phyloP scores from a whole-genome alignment of 2,113 vertebrate genomes.

The Percopsis transmontana region DNA sequence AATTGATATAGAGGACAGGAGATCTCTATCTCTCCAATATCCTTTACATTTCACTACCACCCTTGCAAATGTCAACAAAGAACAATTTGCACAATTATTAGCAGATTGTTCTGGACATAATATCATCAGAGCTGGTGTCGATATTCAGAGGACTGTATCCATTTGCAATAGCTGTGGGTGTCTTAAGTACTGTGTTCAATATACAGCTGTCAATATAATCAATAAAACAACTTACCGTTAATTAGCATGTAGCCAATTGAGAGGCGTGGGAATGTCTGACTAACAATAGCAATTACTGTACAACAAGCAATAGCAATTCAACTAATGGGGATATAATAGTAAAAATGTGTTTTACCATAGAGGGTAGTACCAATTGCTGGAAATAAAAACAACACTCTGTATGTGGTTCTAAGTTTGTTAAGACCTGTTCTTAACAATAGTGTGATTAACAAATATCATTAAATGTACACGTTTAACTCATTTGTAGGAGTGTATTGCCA shows the following conservation, averaged over 20 bases:
- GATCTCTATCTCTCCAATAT: no score
- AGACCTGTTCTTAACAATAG: no score
- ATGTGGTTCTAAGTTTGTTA: no score
- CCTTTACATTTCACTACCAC: no score
- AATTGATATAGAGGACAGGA: no score
- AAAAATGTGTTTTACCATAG: neutral
- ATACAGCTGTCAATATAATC: constrained; percentile 73
- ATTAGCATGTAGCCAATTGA: constrained; percentile 54
- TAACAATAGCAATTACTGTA: constrained; percentile 31
- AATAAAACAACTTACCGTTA: constrained; percentile 70
- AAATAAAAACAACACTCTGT: neutral
- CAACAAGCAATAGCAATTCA: constrained; percentile 11
- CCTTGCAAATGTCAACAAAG: no score
- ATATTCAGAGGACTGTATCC: constrained; percentile 63
- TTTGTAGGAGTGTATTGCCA: no score
- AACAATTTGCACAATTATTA: no score
- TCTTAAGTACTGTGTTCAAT: constrained; percentile 71
- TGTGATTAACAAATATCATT: no score
- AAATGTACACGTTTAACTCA: no score
- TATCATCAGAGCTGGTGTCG: constrained; percentile 29
- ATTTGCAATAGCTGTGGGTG: constrained; percentile 50
- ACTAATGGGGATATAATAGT: neutral
- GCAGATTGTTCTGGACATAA: constrained; percentile 5
- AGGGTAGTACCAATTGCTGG: neutral
- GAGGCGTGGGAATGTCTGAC: constrained; percentile 28